Percentiles rank a stretch among this genome's conserved stretches.
phyloP scores from a whole-genome alignment of 2,797 vertebrate genomes.

The Acanthis flammea region DNA sequence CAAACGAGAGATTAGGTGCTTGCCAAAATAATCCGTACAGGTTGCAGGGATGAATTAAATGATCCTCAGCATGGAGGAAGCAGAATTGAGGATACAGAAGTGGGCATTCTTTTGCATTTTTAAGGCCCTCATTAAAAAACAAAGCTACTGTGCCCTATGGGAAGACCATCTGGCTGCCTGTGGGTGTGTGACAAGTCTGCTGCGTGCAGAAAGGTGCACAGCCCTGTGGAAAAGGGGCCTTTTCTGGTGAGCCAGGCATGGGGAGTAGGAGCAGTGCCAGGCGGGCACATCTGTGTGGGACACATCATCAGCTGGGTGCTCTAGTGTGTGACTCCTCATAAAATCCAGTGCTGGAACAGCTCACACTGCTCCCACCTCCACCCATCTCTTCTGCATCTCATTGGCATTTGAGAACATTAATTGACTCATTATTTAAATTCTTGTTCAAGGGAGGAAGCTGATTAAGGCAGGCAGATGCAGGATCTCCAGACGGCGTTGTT shows the following conservation, averaged over 20 bases:
- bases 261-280: conserved; percentile 47
- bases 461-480: conserved; percentile 90
- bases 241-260: not conserved
- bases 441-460: conserved; percentile 83
- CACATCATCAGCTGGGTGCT: conserved; percentile 79
- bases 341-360: conserved; percentile 75
- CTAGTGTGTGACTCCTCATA: conserved; percentile 75
- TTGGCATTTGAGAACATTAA: conserved; percentile 90
- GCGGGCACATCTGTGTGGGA: conserved; percentile 51
- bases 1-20: not conserved
- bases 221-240: not conserved
- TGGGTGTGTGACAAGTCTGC: not conserved
- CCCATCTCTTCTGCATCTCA: conserved; percentile 83
- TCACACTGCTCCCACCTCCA: conserved; percentile 66
- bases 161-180: not conserved
- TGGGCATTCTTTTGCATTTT: not conserved
- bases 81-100: not conserved
- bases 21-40: not conserved
- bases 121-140: not conserved
- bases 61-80: not conserved
- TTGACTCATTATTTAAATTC: conserved; percentile 94
- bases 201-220: not conserved
- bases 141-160: not conserved
- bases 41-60: not conserved
- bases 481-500: conserved; percentile 81